Evolutionary conservation across 2,113 vertebrate genomes (phyloP).

Genomic region (Psilopogon haemacephalus): DNA sequence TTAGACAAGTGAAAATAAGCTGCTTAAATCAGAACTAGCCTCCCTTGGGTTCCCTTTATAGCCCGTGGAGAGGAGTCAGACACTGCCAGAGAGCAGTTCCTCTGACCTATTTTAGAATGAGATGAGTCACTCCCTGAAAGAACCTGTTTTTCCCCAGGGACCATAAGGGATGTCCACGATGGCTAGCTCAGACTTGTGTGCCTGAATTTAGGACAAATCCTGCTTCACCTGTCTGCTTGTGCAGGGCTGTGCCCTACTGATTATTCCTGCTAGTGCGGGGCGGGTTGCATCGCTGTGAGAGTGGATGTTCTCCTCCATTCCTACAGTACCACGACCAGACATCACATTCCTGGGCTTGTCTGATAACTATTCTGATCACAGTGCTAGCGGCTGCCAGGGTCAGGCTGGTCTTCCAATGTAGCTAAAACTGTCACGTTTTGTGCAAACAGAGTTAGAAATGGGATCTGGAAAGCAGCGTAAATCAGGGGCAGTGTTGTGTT

Average conservation of each 20-base stretch:
- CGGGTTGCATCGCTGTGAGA: neutral
- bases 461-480: neutral
- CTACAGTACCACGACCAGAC: neutral
- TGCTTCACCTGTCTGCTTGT: neutral
- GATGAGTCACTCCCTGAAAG: conserved; percentile 49
- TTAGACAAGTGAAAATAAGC: neutral
- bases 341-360: neutral
- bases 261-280: accelerated
- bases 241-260: neutral
- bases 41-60: neutral
- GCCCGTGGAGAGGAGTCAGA: conserved; percentile 15
- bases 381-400: conserved; percentile 36
- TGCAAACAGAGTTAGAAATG: conserved; percentile 25
- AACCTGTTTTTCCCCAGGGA: conserved; percentile 55
- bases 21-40: neutral
- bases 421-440: conserved; percentile 50
- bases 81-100: neutral
- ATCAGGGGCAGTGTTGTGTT: neutral
- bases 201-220: neutral
- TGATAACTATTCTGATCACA: conserved; percentile 63
- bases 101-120: conserved; percentile 43
- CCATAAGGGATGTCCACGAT: neutral
- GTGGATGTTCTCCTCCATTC: neutral
- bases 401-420: conserved; percentile 4
- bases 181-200: conserved; percentile 37